Percentiles rank a stretch among this genome's conserved stretches.
Conservation (phyloP, 2,797 vertebrate species). For the Pitangus sulphuratus region DNA sequence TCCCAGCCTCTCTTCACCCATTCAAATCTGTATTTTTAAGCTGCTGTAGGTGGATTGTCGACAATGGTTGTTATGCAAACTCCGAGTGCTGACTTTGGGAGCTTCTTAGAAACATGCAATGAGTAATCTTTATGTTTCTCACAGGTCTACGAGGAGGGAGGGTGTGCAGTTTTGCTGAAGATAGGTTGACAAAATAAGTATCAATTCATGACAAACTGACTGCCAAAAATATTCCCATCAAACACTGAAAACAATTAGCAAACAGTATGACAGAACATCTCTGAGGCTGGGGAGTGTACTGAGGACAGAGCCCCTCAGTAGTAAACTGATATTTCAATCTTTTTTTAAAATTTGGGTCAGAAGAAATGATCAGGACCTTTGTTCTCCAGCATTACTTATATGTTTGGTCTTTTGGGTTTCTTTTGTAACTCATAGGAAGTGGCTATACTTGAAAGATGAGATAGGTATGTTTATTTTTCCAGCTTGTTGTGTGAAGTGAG, state of each 20-base stretch:
- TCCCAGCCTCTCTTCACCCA: constrained; percentile 52
- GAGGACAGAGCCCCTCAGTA: not conserved
- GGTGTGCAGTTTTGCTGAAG: constrained; percentile 56
- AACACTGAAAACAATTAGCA: constrained; percentile 25
- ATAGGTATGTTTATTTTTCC: not conserved
- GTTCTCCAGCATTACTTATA: not conserved
- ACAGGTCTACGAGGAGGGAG: constrained; percentile 54
- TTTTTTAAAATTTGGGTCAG: not conserved
- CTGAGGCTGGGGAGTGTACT: not conserved
- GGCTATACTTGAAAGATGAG: not conserved
- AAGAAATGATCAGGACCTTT: not conserved
- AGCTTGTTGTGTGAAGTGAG: not conserved
- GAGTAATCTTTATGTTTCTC: constrained; percentile 61
- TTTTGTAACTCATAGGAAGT: not conserved
- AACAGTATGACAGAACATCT: not conserved
- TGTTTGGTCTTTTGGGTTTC: fast-evolving
- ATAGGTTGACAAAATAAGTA: constrained; percentile 69
- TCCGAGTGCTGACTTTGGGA: constrained; percentile 20
- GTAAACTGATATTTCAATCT: not conserved
- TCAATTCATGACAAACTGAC: constrained; percentile 59
- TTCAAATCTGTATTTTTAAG: constrained; percentile 70
- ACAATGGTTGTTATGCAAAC: constrained; percentile 63
- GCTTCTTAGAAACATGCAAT: constrained; percentile 57
- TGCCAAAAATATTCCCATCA: constrained; percentile 49
- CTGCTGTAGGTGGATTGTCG: constrained; percentile 62